Percentiles rank a stretch among this genome's conserved stretches.
These are phyloP conservation scores for Strongylocentrotus purpuratus DNA, from an alignment of 35 echinoderm and acorn worm genomes.

Conservation along the genomic window DNA sequence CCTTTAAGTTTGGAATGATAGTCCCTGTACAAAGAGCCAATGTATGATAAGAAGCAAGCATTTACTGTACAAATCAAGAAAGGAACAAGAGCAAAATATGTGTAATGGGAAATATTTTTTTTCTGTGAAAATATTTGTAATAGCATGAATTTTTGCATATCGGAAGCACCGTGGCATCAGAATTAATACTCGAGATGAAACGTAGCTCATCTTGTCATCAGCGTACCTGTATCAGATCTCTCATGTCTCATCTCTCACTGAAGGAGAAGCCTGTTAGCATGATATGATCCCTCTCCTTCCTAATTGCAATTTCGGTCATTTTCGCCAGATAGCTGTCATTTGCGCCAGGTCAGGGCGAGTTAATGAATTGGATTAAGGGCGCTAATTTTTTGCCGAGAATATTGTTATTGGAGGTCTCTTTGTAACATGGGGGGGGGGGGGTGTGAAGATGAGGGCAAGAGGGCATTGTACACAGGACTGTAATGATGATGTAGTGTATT, in stretches of 20 bases:
- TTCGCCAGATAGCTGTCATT: background rate
- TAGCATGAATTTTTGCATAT: too few relatives aligned
- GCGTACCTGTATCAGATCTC: background rate
- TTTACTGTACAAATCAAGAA: too few relatives aligned
- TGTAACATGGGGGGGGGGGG: too few relatives aligned
- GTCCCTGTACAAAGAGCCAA: too few relatives aligned
- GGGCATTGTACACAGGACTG: too few relatives aligned
- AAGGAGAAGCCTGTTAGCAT: background rate
- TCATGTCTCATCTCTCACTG: background rate
- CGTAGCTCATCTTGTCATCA: background rate
- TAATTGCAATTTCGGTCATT: background rate
- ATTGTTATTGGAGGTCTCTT: background rate
- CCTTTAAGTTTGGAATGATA: too few relatives aligned
- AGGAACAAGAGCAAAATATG: too few relatives aligned
- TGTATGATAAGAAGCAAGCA: too few relatives aligned
- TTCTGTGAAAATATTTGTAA: too few relatives aligned
- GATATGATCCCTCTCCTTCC: background rate
- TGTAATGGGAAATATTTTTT: too few relatives aligned
- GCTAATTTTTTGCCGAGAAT: background rate
- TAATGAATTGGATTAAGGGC: background rate
- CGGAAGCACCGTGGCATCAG: background rate
- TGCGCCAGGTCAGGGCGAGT: background rate
- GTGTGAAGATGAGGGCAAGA: too few relatives aligned
- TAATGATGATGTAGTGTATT: background rate
- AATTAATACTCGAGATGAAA: background rate